Evolutionary conservation across 2,888 invertebrate species (phyloP).

Genomic region (Tolmerus cingulatus): DNA sequence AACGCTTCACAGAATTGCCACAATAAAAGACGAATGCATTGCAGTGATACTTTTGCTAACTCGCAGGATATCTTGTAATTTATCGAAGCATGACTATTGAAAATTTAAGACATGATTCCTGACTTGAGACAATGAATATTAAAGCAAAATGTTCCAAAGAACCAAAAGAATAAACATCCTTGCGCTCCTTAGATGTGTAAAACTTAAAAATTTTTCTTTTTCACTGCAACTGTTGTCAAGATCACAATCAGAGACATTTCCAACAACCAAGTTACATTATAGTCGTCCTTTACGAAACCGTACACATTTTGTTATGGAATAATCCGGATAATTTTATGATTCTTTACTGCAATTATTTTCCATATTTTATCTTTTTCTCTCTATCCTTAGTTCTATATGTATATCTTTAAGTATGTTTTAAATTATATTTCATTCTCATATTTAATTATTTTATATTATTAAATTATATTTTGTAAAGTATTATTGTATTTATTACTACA

Average conservation of each 20-base stretch:
- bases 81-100: neutral
- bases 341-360: neutral
- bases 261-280: neutral
- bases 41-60: neutral
- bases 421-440: neutral
- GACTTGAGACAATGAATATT: neutral
- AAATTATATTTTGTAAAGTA: too few relatives aligned
- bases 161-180: neutral
- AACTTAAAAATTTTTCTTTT: too few relatives aligned
- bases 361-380: too few relatives aligned
- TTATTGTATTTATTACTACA: too few relatives aligned
- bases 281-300: neutral
- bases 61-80: neutral
- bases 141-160: neutral
- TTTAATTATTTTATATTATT: neutral
- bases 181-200: too few relatives aligned
- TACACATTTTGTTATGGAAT: neutral
- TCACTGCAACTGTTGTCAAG: neutral
- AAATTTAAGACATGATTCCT: neutral
- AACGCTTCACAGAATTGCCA: neutral
- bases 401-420: neutral
- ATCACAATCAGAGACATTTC: neutral
- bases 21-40: neutral
- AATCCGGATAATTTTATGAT: neutral
- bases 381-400: neutral